These are phyloP conservation scores for Coregonus ussuriensis DNA, from an alignment of 2,797 vertebrate genomes.

Conservation along the genomic window DNA sequence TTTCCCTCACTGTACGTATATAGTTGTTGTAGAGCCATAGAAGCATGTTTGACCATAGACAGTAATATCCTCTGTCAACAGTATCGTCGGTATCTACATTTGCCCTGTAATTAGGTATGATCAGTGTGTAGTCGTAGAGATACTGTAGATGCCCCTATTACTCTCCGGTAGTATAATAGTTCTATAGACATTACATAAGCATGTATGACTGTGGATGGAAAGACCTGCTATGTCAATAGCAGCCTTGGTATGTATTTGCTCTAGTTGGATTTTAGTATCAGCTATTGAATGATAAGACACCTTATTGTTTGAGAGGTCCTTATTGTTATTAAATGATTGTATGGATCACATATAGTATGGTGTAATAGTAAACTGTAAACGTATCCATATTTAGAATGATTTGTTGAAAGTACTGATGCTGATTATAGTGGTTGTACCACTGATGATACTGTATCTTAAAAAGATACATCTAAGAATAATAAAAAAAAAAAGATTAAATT, in stretches of 20 bases:
- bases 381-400: background rate
- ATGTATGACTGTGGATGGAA: background rate
- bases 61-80: too few relatives aligned
- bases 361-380: background rate
- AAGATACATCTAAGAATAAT: background rate
- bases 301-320: background rate
- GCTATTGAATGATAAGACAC: background rate
- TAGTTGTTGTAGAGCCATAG: too few relatives aligned
- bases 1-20: too few relatives aligned
- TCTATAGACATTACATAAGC: too few relatives aligned
- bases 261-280: background rate
- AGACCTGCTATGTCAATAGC: background rate
- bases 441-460: background rate
- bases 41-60: too few relatives aligned
- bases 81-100: too few relatives aligned
- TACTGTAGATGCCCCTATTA: too few relatives aligned
- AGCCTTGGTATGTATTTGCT: background rate
- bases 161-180: too few relatives aligned
- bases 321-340: background rate
- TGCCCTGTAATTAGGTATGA: too few relatives aligned
- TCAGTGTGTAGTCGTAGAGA: too few relatives aligned
- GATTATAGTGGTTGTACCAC: constrained; percentile 24
- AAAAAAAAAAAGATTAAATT: background rate
- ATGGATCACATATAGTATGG: background rate
- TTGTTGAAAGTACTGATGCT: constrained; percentile 11